Conservation (phyloP, 2,888 invertebrate species). For the Fabriciana adippe region DNA sequence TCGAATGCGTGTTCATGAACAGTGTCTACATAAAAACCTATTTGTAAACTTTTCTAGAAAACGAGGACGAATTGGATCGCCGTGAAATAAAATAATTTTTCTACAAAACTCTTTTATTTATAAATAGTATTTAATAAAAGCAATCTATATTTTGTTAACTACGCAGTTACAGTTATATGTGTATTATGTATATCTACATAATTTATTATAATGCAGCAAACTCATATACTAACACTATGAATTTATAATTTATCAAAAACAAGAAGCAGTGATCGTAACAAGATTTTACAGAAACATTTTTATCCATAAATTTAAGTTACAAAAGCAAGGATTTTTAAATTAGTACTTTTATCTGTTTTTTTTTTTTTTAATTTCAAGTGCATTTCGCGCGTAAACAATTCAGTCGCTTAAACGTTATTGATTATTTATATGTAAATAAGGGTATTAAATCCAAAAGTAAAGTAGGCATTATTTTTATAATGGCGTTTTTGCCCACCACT, state of each 20-base stretch:
- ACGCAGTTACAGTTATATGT: slow-evolving; percentile 49
- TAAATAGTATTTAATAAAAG: slow-evolving; percentile 63
- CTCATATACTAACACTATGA: slow-evolving; percentile 10
- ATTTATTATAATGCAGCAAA: slow-evolving; percentile 19
- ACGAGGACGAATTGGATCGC: not conserved
- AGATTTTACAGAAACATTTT: not conserved
- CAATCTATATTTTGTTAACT: slow-evolving; percentile 54
- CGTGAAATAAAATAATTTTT: slow-evolving; percentile 20
- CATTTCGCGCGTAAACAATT: not conserved
- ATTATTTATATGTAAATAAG: slow-evolving; percentile 8
- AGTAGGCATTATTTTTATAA: slow-evolving; percentile 40
- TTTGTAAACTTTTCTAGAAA: not conserved
- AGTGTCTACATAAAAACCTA: no score
- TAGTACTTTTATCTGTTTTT: not conserved
- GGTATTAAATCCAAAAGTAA: slow-evolving; percentile 8
- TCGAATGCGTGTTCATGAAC: no score
- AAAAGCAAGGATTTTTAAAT: not conserved
- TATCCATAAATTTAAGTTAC: not conserved
- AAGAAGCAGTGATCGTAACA: slow-evolving; percentile 4
- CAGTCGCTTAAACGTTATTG: not conserved
- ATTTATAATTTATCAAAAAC: not conserved
- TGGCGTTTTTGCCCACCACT: slow-evolving; percentile 64
- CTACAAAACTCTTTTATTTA: slow-evolving; percentile 44
- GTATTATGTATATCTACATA: slow-evolving; percentile 25
- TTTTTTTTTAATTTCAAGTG: not conserved